Conservation (phyloP, 2,113 vertebrate species). For the Aramus guarauna region DNA sequence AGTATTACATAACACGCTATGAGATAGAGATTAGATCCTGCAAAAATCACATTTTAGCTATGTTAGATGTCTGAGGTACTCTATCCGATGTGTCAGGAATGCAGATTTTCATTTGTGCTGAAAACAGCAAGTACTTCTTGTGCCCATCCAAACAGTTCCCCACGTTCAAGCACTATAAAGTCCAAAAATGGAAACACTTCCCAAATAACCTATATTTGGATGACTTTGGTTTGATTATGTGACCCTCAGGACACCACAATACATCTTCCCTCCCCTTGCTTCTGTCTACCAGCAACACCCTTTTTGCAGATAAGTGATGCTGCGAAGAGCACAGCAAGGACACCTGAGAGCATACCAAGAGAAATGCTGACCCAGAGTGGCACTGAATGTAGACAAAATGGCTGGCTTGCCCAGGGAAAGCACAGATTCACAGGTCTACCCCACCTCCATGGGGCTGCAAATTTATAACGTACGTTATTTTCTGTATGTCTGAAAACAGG, state of each 20-base stretch:
- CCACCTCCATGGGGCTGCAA: neutral
- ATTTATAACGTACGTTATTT: fast-evolving
- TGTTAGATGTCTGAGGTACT: neutral
- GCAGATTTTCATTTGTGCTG: conserved; percentile 1
- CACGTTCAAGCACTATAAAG: neutral
- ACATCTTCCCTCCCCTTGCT: neutral
- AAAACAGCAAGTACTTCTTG: neutral
- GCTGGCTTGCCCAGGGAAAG: neutral
- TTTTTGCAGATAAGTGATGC: neutral
- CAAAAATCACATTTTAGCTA: neutral
- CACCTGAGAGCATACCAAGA: neutral
- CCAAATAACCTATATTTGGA: neutral
- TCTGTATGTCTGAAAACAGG: neutral
- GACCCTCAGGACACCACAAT: neutral
- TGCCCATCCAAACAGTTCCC: neutral
- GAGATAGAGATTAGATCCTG: neutral
- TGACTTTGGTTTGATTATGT: neutral
- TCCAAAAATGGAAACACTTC: neutral
- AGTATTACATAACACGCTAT: neutral
- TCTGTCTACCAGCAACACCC: neutral
- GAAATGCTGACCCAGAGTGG: neutral
- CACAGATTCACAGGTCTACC: neutral
- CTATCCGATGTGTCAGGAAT: neutral
- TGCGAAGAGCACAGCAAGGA: conserved; percentile 15
- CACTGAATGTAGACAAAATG: neutral